These are phyloP conservation scores for Andrena trimmerana DNA, from an alignment of 2,888 invertebrate species.

Conservation along the genomic window DNA sequence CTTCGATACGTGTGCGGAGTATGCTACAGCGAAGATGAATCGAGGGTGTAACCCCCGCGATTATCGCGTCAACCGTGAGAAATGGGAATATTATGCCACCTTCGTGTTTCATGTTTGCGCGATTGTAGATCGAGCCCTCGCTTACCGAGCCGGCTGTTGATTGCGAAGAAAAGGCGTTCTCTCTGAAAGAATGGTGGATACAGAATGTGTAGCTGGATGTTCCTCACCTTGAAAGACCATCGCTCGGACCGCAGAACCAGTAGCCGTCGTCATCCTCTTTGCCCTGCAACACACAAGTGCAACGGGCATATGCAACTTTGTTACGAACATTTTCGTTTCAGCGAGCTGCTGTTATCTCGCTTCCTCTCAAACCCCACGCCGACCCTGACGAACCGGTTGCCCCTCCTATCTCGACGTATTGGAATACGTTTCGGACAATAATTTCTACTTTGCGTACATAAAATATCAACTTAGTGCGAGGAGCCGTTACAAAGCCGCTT, in stretches of 20 bases:
- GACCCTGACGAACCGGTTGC: conserved; percentile 69
- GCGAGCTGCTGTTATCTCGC: conserved; percentile 29
- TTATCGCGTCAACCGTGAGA: conserved; percentile 66
- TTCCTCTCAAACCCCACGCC: conserved; percentile 22
- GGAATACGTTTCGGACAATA: conserved; percentile 70
- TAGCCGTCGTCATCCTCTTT: conserved; percentile 50
- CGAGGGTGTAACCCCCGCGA: conserved; percentile 45
- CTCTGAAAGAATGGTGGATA: not conserved
- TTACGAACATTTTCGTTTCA: conserved; percentile 58
- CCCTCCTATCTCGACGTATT: conserved; percentile 64
- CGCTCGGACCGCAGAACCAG: conserved; percentile 9
- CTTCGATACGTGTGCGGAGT: conserved; percentile 29
- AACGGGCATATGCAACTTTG: conserved; percentile 61
- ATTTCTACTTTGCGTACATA: conserved; percentile 59
- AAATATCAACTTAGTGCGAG: conserved; percentile 58
- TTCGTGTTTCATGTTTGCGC: conserved; percentile 7
- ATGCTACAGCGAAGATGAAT: conserved; percentile 34
- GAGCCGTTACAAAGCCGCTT: conserved; percentile 46
- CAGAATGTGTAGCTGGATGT: too few relatives aligned
- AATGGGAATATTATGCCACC: conserved; percentile 67
- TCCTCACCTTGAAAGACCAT: too few relatives aligned
- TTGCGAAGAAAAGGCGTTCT: not conserved
- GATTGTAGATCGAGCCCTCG: not conserved
- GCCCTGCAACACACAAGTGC: conserved; percentile 52
- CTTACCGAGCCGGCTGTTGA: too few relatives aligned